phyloP scores from a whole-genome alignment of 2,888 invertebrate species.

The Oscheius sp. region DNA sequence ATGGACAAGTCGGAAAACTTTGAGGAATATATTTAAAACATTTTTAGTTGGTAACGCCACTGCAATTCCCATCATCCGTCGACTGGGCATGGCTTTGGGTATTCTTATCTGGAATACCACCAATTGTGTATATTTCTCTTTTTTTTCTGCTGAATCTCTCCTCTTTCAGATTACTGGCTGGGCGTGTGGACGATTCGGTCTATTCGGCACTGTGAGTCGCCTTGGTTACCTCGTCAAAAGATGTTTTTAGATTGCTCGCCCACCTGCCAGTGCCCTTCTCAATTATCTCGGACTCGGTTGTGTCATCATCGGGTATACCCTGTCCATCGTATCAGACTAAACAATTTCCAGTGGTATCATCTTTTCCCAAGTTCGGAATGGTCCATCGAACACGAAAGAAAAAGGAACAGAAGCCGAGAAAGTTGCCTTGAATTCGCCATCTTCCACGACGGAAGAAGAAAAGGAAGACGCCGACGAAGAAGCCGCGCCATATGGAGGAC shows the following conservation, averaged over 20 bases:
- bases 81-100: constrained; percentile 73
- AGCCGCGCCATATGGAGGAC: constrained; percentile 11
- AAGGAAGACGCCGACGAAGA: constrained; percentile 28
- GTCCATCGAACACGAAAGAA: constrained; percentile 35
- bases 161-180: constrained; percentile 68
- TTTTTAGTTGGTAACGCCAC: constrained; percentile 73
- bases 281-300: constrained; percentile 67
- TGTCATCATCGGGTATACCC: constrained; percentile 64
- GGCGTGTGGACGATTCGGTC: constrained; percentile 69
- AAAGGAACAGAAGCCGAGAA: constrained; percentile 39
- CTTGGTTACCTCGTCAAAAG: too few relatives aligned
- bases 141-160: too few relatives aligned
- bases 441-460: constrained; percentile 15
- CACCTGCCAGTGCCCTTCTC: constrained; percentile 56
- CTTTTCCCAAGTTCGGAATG: constrained; percentile 63
- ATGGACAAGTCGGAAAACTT: too few relatives aligned
- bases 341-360: constrained; percentile 59
- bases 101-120: constrained; percentile 76
- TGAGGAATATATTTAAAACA: too few relatives aligned
- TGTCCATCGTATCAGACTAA: background rate
- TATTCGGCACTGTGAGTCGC: constrained; percentile 56
- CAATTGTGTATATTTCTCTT: constrained; percentile 72
- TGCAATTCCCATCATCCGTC: constrained; percentile 75
- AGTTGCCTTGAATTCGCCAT: constrained; percentile 42
- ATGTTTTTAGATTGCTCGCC: constrained; percentile 39